A percentile compares a stretch with the other conserved stretches of the same genome.
Conservation (phyloP, 2,888 invertebrate genomes). For the Sisyra terminalis region DNA sequence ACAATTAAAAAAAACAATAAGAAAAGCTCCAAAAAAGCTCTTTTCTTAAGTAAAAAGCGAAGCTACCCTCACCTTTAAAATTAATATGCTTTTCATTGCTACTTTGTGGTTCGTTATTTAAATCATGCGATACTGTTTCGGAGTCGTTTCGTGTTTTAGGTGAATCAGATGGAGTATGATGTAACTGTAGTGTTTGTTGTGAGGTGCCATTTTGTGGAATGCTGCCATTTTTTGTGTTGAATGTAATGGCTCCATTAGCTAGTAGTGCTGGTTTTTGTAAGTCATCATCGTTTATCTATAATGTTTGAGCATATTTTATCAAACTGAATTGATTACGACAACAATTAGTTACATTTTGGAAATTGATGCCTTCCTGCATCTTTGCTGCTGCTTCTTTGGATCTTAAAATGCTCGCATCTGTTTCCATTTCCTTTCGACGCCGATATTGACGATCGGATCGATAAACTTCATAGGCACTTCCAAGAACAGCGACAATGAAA, state of each 20-base stretch:
- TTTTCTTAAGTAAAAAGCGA: too few relatives aligned
- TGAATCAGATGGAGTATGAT: not conserved
- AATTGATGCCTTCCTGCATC: slow-evolving; percentile 24
- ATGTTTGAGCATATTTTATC: too few relatives aligned
- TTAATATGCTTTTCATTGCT: not conserved
- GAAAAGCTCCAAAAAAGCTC: not conserved
- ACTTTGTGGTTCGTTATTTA: not conserved
- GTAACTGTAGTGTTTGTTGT: slow-evolving; percentile 1
- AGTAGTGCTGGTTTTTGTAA: not conserved
- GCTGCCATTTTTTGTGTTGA: too few relatives aligned
- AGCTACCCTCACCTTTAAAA: not conserved
- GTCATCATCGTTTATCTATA: not conserved
- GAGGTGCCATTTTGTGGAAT: not conserved
- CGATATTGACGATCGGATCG: slow-evolving; percentile 58
- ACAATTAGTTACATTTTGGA: too few relatives aligned
- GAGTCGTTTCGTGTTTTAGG: slow-evolving; percentile 12
- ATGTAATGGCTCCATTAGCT: not conserved
- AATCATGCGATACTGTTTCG: too few relatives aligned
- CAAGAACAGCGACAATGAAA: slow-evolving; percentile 51
- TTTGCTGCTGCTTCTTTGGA: slow-evolving; percentile 58
- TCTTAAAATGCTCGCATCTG: slow-evolving; percentile 57
- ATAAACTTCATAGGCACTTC: slow-evolving; percentile 57
- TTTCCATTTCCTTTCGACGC: slow-evolving; percentile 53
- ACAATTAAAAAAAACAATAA: not conserved
- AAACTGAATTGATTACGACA: too few relatives aligned